Evolutionary conservation across 2,888 invertebrate species (phyloP).

Genomic region (Acanthosepion pharaonis): DNA sequence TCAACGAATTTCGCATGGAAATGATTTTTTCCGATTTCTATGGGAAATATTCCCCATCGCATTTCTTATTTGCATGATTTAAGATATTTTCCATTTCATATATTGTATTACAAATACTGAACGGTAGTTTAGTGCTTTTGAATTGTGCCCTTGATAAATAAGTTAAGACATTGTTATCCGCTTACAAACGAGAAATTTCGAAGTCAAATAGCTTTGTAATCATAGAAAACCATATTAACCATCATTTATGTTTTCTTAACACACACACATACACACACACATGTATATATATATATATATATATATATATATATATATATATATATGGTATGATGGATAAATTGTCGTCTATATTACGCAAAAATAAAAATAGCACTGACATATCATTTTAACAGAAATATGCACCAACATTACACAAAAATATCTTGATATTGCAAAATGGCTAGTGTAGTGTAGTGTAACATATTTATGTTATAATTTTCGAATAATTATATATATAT

Average conservation of each 20-base stretch:
- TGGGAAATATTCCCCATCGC: background rate
- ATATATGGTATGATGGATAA: too few relatives aligned
- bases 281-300: background rate
- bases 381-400: too few relatives aligned
- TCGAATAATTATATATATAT: background rate
- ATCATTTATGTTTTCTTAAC: background rate
- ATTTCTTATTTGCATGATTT: background rate
- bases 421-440: background rate
- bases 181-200: background rate
- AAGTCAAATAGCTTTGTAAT: background rate
- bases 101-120: background rate
- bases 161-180: too few relatives aligned
- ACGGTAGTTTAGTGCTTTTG: background rate
- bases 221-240: background rate
- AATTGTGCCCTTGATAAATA: background rate
- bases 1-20: background rate
- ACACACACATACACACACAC: background rate
- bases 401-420: background rate
- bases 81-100: background rate
- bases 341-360: too few relatives aligned
- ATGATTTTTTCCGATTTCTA: background rate
- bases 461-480: background rate
- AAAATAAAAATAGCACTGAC: too few relatives aligned
- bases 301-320: background rate
- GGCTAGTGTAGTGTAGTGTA: too few relatives aligned